Evolutionary conservation across 2,797 vertebrate species (phyloP).

Genomic region (Leptoclinus maculatus): DNA sequence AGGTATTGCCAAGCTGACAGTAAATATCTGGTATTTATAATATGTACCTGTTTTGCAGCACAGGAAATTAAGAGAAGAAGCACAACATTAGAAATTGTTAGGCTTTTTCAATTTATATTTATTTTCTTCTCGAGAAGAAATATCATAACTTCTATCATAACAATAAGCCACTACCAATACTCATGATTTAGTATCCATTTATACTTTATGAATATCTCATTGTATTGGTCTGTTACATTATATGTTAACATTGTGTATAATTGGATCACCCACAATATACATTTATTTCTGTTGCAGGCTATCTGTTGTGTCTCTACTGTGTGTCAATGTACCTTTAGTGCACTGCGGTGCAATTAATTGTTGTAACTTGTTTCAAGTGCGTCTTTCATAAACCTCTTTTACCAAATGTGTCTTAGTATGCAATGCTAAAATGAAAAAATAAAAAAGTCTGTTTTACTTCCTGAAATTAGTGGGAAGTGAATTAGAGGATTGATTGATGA

Average conservation of each 20-base stretch:
- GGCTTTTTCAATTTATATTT: not conserved
- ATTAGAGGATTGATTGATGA: conserved; percentile 14
- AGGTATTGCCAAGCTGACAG: not conserved
- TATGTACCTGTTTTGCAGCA: conserved; percentile 18
- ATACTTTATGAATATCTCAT: conserved; percentile 27
- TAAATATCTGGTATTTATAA: not conserved
- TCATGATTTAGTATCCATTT: conserved; percentile 43
- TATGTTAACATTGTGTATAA: conserved; percentile 30
- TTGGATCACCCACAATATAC: conserved; percentile 18
- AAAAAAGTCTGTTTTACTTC: conserved; percentile 1
- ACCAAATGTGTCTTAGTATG: conserved; percentile 79
- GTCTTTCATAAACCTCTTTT: conserved; percentile 54
- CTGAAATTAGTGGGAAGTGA: conserved; percentile 28
- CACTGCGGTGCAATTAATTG: conserved; percentile 37
- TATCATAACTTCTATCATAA: conserved; percentile 3
- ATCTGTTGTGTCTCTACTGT: conserved; percentile 49
- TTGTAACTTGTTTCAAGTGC: conserved; percentile 41
- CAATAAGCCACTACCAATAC: conserved; percentile 31
- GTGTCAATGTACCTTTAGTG: conserved; percentile 50
- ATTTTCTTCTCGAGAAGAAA: not conserved
- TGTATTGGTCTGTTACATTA: conserved; percentile 41
- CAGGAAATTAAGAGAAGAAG: conserved; percentile 24
- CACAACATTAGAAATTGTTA: conserved; percentile 37
- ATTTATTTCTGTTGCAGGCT: conserved; percentile 3
- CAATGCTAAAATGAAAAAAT: conserved; percentile 25